Percentiles rank a stretch among this genome's conserved stretches.
phyloP scores from a whole-genome alignment of 2,113 vertebrate genomes.

The Syrrhaptes paradoxus region DNA sequence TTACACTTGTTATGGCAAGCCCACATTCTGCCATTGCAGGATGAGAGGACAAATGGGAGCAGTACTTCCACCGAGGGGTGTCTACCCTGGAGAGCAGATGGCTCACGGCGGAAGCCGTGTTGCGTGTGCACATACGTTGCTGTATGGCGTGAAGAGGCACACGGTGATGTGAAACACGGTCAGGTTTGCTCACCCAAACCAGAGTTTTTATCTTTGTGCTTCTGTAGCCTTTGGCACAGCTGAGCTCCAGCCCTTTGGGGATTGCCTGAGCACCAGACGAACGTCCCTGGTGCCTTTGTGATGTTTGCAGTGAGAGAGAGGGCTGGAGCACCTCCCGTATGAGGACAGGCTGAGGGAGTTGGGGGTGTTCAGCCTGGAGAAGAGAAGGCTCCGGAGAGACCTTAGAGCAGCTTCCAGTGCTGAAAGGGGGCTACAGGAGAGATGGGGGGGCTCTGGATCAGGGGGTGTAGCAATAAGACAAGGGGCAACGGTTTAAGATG shows the following conservation, averaged over 20 bases:
- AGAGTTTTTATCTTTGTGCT: background rate
- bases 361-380: too few species aligned
- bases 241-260: background rate
- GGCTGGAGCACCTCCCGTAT: too few species aligned
- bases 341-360: too few species aligned
- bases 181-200: background rate
- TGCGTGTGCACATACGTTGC: background rate
- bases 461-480: too few species aligned
- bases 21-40: background rate
- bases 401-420: too few species aligned
- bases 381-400: too few species aligned
- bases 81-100: background rate
- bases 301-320: accelerated
- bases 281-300: accelerated
- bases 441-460: too few species aligned
- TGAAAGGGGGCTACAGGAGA: too few species aligned
- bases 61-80: background rate
- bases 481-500: too few species aligned
- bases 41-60: background rate
- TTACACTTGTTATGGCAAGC: slow-evolving; percentile 10
- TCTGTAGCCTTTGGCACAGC: background rate
- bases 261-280: background rate
- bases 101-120: background rate
- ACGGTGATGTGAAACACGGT: background rate
- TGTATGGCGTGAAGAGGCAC: background rate